Percentiles rank a stretch among this genome's conserved stretches.
phyloP scores from a whole-genome alignment of 2,888 invertebrate species.

The Eucera pruinosa region DNA sequence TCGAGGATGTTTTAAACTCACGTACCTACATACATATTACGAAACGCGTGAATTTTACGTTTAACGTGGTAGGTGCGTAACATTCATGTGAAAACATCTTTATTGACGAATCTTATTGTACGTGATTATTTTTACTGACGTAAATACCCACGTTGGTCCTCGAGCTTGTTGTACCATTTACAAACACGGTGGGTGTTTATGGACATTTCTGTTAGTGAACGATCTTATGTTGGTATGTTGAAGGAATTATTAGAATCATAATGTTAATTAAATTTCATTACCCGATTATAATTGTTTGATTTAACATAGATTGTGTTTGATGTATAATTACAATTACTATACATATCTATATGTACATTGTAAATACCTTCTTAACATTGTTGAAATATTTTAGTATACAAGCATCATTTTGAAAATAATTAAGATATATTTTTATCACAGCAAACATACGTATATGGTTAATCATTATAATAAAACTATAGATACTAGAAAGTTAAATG shows the following conservation, averaged over 20 bases:
- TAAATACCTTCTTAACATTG: too few species aligned
- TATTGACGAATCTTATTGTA: slow-evolving; percentile 61
- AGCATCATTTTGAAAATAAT: too few species aligned
- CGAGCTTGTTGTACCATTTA: slow-evolving; percentile 54
- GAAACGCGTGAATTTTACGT: slow-evolving; percentile 13
- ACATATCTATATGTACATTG: too few species aligned
- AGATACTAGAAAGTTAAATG: too few species aligned
- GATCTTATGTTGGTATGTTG: background rate
- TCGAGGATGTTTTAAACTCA: slow-evolving; percentile 5
- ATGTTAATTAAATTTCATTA: background rate
- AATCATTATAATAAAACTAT: too few species aligned
- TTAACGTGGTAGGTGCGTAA: slow-evolving; percentile 7
- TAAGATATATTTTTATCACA: too few species aligned
- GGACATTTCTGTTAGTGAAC: slow-evolving; percentile 7
- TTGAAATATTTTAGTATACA: too few species aligned
- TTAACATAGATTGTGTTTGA: too few species aligned
- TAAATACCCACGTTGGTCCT: slow-evolving; percentile 45
- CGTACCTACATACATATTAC: too few species aligned
- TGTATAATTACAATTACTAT: too few species aligned
- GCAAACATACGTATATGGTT: too few species aligned
- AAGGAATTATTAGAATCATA: background rate
- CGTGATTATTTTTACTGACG: slow-evolving; percentile 53
- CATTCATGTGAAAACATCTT: slow-evolving; percentile 47
- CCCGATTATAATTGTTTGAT: background rate
- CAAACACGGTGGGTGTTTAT: slow-evolving; percentile 29